A percentile compares a stretch with the other conserved stretches of the same genome.
These are phyloP conservation scores for Centropyge bicolor DNA, from an alignment of 2,797 vertebrate species.

Conservation along the genomic window DNA sequence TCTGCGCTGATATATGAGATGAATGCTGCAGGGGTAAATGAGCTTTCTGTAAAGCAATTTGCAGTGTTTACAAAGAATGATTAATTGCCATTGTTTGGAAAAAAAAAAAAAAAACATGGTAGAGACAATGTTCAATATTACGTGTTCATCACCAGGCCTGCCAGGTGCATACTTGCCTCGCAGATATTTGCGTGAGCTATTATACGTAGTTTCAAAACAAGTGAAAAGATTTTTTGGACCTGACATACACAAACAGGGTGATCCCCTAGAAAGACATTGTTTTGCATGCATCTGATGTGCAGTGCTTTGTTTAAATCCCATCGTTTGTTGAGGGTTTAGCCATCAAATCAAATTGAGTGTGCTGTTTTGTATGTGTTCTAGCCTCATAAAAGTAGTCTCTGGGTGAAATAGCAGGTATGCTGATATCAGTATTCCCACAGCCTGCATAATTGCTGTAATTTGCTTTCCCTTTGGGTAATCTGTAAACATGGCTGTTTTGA, in stretches of 20 bases:
- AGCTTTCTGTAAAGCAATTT: constrained; percentile 74
- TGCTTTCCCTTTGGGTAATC: constrained; percentile 88
- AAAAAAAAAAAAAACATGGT: constrained; percentile 19
- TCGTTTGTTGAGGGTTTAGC: constrained; percentile 77
- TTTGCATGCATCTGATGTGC: constrained; percentile 67
- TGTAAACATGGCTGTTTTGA: constrained; percentile 89
- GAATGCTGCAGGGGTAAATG: constrained; percentile 67
- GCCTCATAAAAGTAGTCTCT: constrained; percentile 80
- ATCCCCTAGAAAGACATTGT: constrained; percentile 66
- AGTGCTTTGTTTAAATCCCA: constrained; percentile 72
- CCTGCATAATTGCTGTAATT: constrained; percentile 88
- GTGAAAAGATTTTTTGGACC: constrained; percentile 62
- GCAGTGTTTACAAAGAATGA: constrained; percentile 72
- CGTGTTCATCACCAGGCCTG: constrained; percentile 50
- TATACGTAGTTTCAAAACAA: constrained; percentile 58
- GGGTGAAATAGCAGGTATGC: constrained; percentile 84
- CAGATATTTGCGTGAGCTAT: constrained; percentile 50
- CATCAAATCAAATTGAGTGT: constrained; percentile 80
- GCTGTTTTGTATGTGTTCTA: constrained; percentile 77
- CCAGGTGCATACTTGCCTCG: constrained; percentile 47
- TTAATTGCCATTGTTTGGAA: constrained; percentile 71
- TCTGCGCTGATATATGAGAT: constrained; percentile 68
- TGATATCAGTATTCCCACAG: constrained; percentile 85
- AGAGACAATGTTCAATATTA: constrained; percentile 44
- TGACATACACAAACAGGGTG: constrained; percentile 55